Percentiles rank a stretch among this genome's conserved stretches.
Conservation (phyloP, 2,888 invertebrate species). For the Melipona beecheii region DNA sequence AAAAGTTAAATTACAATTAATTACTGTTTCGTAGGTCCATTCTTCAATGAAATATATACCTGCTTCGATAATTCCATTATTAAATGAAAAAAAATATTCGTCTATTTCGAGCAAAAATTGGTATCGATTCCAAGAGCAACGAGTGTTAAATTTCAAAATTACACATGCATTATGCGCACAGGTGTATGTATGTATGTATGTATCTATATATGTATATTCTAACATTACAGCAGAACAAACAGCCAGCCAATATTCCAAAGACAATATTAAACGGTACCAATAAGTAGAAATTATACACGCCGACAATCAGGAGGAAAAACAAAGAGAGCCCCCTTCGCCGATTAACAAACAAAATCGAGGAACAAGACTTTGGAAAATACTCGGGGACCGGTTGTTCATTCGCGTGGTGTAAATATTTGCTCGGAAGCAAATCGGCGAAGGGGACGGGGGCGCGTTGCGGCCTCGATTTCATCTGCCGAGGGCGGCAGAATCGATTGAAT, state of each 20-base stretch:
- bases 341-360: slow-evolving; percentile 10
- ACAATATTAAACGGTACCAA: background rate
- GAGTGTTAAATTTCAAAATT: background rate
- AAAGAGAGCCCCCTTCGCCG: background rate
- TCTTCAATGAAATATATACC: background rate
- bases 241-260: background rate
- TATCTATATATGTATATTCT: background rate
- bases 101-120: too few species aligned
- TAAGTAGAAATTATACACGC: background rate
- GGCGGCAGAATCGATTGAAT: slow-evolving; percentile 22
- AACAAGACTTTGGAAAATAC: slow-evolving; percentile 10
- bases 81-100: too few species aligned
- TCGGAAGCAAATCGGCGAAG: slow-evolving; percentile 21
- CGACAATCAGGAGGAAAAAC: background rate
- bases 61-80: too few species aligned
- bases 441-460: slow-evolving; percentile 4
- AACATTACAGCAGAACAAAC: background rate
- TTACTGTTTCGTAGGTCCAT: background rate
- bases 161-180: background rate
- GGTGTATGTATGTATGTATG: background rate
- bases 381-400: slow-evolving; percentile 8
- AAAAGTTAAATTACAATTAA: background rate
- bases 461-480: slow-evolving; percentile 15
- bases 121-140: too few species aligned
- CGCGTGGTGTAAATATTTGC: slow-evolving; percentile 23